Percentiles rank a stretch among this genome's conserved stretches.
Conservation (phyloP, 1,140 invertebrate genomes). For the Bombus affinis region DNA sequence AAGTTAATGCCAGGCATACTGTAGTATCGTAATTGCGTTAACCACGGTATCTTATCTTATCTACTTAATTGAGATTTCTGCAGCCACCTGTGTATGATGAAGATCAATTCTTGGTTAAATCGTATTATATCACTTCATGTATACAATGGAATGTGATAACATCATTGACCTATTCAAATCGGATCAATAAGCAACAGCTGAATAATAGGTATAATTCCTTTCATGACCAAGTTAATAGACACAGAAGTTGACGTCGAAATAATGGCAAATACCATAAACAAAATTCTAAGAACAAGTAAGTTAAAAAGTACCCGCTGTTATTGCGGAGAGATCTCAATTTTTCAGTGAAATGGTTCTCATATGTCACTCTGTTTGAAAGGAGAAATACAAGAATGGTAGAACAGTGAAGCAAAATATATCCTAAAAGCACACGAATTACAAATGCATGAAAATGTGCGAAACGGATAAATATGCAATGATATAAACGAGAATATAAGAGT, state of each 20-base stretch:
- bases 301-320: not conserved
- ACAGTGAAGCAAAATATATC: not conserved
- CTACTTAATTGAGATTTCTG: conserved; percentile 5
- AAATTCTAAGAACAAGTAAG: not conserved
- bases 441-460: not conserved
- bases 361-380: not conserved
- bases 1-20: not conserved
- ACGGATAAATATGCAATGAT: not conserved
- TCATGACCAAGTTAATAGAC: not conserved
- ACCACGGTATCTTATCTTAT: not conserved
- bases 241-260: not conserved
- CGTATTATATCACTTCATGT: conserved; percentile 8
- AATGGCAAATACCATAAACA: not conserved
- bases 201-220: too few species aligned
- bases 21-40: not conserved
- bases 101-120: conserved; percentile 10
- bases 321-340: not conserved
- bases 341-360: not conserved
- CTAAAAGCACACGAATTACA: not conserved
- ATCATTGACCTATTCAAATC: not conserved
- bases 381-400: not conserved
- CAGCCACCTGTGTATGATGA: not conserved
- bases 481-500: not conserved
- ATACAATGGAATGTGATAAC: not conserved
- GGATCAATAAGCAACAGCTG: too few species aligned